These are phyloP conservation scores for Lithobates pipiens DNA, from an alignment of 2,797 vertebrate species.

Conservation along the genomic window DNA sequence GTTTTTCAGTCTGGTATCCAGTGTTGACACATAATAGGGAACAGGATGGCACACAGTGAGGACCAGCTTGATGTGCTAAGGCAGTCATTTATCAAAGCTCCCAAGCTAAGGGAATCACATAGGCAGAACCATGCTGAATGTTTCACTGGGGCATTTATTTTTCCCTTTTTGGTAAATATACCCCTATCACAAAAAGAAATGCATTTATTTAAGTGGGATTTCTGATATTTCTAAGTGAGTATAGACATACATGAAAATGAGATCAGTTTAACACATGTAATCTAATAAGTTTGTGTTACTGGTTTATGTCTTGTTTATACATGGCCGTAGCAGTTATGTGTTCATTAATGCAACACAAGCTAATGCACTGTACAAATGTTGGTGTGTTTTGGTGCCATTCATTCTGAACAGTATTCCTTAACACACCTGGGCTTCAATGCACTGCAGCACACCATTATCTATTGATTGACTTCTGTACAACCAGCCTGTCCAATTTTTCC, in stretches of 20 bases:
- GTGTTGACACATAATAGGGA: slow-evolving; percentile 31
- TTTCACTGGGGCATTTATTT: not conserved
- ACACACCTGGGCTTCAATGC: too few relatives aligned
- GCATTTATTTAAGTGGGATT: not conserved
- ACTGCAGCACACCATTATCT: too few relatives aligned
- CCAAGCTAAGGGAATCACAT: not conserved
- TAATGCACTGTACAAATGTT: too few relatives aligned
- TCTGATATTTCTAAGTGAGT: not conserved
- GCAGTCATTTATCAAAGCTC: slow-evolving; percentile 29
- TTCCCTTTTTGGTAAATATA: not conserved
- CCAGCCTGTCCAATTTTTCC: too few relatives aligned
- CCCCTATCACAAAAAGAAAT: not conserved
- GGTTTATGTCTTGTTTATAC: too few relatives aligned
- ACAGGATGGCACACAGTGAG: slow-evolving; percentile 29
- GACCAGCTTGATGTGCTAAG: slow-evolving; percentile 25
- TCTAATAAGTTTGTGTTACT: too few relatives aligned
- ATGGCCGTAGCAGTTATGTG: too few relatives aligned
- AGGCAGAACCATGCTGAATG: not conserved
- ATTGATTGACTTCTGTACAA: too few relatives aligned
- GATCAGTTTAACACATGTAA: not conserved
- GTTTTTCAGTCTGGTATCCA: slow-evolving; percentile 12
- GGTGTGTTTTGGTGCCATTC: too few relatives aligned
- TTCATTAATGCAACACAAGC: too few relatives aligned
- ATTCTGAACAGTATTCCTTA: too few relatives aligned
- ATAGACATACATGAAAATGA: not conserved